phyloP scores from a whole-genome alignment of 2,113 vertebrate species.

The Notarius lentiginosus region DNA sequence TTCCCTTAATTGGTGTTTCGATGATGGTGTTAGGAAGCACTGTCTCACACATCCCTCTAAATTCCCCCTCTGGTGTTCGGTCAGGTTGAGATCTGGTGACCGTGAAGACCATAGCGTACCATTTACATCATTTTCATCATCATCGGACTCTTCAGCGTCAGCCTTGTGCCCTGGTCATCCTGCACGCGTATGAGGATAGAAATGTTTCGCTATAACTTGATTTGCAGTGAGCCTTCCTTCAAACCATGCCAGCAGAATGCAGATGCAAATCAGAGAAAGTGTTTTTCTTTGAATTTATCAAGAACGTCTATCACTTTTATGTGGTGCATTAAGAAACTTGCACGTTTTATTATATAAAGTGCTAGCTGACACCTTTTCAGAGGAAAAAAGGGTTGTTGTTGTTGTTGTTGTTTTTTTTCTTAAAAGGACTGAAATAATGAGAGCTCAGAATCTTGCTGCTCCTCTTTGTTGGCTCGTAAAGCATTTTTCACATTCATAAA shows the following conservation, averaged over 20 bases:
- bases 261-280: neutral
- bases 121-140: neutral
- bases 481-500: neutral
- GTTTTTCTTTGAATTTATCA: neutral
- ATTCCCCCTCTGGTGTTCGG: too few species aligned
- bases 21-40: neutral
- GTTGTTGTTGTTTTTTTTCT: neutral
- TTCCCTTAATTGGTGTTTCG: neutral
- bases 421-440: neutral
- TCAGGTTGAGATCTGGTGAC: too few species aligned
- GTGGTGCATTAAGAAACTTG: neutral
- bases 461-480: neutral
- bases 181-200: neutral
- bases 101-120: neutral
- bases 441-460: neutral
- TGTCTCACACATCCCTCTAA: too few species aligned
- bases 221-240: neutral
- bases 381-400: neutral
- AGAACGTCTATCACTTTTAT: neutral
- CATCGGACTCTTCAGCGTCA: too few species aligned
- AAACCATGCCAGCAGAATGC: neutral
- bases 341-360: neutral
- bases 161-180: neutral
- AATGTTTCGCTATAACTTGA: neutral
- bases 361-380: neutral